These are phyloP conservation scores for Andrena camellia DNA, from an alignment of 2,888 invertebrate species.

Conservation along the genomic window DNA sequence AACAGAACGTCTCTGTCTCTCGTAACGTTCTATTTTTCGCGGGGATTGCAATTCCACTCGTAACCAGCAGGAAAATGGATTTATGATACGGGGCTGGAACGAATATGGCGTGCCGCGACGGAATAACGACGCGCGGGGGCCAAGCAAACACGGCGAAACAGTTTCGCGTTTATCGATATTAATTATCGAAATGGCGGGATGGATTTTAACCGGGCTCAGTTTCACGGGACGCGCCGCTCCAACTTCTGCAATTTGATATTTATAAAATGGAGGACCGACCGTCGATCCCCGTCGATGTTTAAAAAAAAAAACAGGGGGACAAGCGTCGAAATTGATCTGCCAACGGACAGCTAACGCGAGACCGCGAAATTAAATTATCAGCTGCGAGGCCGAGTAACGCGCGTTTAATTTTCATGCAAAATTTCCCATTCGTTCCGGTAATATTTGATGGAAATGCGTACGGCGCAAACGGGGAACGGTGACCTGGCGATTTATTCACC, in stretches of 20 bases:
- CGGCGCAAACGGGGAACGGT: neutral
- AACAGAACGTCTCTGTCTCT: slow-evolving; percentile 43
- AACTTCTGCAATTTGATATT: no score
- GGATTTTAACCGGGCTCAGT: neutral
- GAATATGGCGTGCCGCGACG: neutral
- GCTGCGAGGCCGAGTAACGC: slow-evolving; percentile 29
- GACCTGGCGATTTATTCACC: slow-evolving; percentile 15
- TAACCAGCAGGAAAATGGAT: slow-evolving; percentile 43
- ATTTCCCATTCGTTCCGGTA: slow-evolving; percentile 20
- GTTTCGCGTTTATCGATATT: slow-evolving; percentile 7
- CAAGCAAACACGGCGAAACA: slow-evolving; percentile 9
- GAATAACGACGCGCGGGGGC: slow-evolving; percentile 7
- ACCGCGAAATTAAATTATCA: slow-evolving; percentile 53
- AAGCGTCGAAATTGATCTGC: neutral
- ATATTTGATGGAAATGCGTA: slow-evolving; percentile 35
- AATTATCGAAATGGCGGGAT: slow-evolving; percentile 31
- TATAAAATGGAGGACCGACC: no score
- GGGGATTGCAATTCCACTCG: slow-evolving; percentile 51
- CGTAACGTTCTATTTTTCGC: slow-evolving; percentile 37
- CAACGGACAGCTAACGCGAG: neutral
- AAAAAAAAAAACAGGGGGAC: slow-evolving; percentile 5
- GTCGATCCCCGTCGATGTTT: neutral
- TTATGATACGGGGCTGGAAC: slow-evolving; percentile 37
- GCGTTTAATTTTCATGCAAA: slow-evolving; percentile 46
- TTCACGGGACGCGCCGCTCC: neutral